These are phyloP conservation scores for Embidobia sp. DNA, from an alignment of 2,888 invertebrate genomes.

Conservation along the genomic window DNA sequence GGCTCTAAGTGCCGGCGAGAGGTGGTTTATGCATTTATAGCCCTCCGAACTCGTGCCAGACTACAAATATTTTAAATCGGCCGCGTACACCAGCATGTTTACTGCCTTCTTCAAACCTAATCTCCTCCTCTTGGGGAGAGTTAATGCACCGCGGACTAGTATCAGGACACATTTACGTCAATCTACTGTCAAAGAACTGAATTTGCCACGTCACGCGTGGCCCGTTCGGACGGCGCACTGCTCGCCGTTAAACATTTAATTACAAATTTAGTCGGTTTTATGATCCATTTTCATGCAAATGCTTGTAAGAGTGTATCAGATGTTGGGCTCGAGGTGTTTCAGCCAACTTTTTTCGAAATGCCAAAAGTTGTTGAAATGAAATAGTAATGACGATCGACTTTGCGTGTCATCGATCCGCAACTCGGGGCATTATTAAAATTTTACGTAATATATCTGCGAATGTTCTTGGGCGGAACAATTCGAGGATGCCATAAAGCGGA, in stretches of 20 bases:
- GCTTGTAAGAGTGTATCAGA: no score
- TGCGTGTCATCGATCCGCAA: slow-evolving; percentile 4
- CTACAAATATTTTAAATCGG: slow-evolving; percentile 19
- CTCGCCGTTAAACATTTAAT: not conserved
- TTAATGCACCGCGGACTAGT: slow-evolving; percentile 14
- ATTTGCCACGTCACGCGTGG: slow-evolving; percentile 66
- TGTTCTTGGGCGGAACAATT: slow-evolving; percentile 50
- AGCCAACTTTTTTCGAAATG: no score
- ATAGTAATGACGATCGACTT: no score
- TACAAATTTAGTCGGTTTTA: slow-evolving; percentile 1
- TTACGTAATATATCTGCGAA: slow-evolving; percentile 40
- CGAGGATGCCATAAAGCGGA: slow-evolving; percentile 46
- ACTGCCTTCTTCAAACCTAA: slow-evolving; percentile 15
- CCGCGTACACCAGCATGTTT: no score
- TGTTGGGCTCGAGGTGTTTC: no score
- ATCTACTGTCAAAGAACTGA: slow-evolving; percentile 16
- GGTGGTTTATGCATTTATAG: slow-evolving; percentile 64
- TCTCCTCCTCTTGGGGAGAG: slow-evolving; percentile 3
- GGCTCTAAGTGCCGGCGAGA: slow-evolving; percentile 63
- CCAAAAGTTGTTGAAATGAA: no score
- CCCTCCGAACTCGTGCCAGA: slow-evolving; percentile 56
- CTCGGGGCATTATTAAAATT: slow-evolving; percentile 35
- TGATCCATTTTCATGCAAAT: slow-evolving; percentile 2
- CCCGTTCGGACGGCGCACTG: slow-evolving; percentile 29
- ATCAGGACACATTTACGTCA: slow-evolving; percentile 19